Evolutionary conservation across 23 tunicate genomes (phyloP).

Genomic region (Diplosoma virens): DNA sequence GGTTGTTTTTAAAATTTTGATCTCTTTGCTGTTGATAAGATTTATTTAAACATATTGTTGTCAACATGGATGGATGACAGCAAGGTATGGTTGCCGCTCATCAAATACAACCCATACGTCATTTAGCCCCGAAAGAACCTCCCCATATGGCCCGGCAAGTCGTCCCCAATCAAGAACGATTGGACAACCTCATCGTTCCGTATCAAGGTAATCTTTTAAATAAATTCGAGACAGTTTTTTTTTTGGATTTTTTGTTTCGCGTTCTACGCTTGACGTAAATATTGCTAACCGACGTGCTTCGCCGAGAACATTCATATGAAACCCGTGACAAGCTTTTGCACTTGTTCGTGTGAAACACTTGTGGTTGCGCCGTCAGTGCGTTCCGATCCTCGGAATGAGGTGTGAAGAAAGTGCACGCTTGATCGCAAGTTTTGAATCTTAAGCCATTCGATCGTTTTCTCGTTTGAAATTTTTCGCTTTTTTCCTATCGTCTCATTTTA

Average conservation of each 20-base stretch:
- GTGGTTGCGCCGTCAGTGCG: too few species aligned
- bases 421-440: too few species aligned
- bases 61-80: neutral
- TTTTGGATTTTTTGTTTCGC: neutral
- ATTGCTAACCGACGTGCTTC: neutral
- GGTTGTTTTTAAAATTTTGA: neutral
- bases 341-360: too few species aligned
- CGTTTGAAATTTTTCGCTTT: too few species aligned
- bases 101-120: neutral
- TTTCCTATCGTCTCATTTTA: too few species aligned
- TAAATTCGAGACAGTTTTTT: neutral
- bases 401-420: too few species aligned
- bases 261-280: neutral
- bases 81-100: neutral
- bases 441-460: too few species aligned
- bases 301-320: neutral
- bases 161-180: constrained; percentile 37
- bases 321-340: too few species aligned
- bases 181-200: constrained; percentile 7
- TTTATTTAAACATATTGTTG: neutral
- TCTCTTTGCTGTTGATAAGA: neutral
- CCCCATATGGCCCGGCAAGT: constrained; percentile 7
- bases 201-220: neutral
- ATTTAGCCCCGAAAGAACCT: neutral
- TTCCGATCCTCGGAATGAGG: too few species aligned